Evolutionary conservation across 92 coral and sea anemone species (phyloP).

Genomic region (Micromussa lordhowensis): DNA sequence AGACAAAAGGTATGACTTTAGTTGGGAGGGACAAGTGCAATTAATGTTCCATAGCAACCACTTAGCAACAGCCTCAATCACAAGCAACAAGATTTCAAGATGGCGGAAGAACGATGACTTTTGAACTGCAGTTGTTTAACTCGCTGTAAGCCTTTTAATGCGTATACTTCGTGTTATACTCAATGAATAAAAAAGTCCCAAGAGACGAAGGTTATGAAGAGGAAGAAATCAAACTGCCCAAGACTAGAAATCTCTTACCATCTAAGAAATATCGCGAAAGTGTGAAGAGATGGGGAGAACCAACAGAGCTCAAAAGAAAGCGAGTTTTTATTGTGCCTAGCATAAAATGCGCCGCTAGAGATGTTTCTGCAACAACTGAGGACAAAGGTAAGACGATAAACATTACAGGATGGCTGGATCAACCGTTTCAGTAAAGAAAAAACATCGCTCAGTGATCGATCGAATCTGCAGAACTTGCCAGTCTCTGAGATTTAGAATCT

Average conservation of each 20-base stretch:
- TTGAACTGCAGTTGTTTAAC: constrained; percentile 1
- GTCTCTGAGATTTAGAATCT: no score
- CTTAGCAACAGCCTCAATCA: constrained; percentile 22
- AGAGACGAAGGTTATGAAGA: constrained; percentile 15
- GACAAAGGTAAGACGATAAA: constrained; percentile 10
- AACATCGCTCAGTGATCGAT: neutral
- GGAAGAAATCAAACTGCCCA: constrained; percentile 49
- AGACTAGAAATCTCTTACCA: constrained; percentile 73
- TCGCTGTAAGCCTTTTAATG: neutral
- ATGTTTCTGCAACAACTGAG: constrained; percentile 45
- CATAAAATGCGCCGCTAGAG: constrained; percentile 81
- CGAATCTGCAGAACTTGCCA: neutral
- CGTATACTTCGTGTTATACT: neutral
- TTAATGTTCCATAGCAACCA: constrained; percentile 20
- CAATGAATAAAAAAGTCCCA: constrained; percentile 1
- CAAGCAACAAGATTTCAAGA: constrained; percentile 18
- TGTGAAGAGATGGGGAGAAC: constrained; percentile 82
- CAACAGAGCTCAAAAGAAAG: constrained; percentile 64
- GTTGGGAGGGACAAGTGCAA: neutral
- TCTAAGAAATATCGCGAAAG: constrained; percentile 94
- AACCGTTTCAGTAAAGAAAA: neutral
- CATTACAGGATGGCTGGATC: neutral
- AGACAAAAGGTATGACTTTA: neutral
- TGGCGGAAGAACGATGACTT: constrained; percentile 41
- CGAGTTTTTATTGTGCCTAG: constrained; percentile 87